Conservation (phyloP, 1,140 invertebrate species). For the Bombyx mori region DNA sequence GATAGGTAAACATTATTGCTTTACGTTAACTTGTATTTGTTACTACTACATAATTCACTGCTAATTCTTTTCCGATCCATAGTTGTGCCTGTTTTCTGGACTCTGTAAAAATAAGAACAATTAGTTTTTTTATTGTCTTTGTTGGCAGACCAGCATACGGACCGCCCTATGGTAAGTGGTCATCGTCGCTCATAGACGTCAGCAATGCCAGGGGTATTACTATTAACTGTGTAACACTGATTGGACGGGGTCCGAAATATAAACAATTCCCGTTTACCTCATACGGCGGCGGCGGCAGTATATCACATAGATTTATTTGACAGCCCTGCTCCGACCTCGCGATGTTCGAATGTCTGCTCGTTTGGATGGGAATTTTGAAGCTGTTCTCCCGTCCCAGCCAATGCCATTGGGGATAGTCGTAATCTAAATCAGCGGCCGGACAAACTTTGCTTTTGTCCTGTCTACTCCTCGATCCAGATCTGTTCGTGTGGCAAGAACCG, state of each 20-base stretch:
- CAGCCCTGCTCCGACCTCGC: conserved; percentile 61
- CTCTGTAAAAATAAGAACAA: conserved; percentile 41
- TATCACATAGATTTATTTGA: conserved; percentile 70
- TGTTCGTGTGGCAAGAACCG: conserved; percentile 52
- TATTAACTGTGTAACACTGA: conserved; percentile 14
- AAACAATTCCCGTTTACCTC: conserved; percentile 53
- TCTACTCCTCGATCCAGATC: conserved; percentile 57
- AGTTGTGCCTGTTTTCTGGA: conserved; percentile 50
- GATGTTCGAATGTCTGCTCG: conserved; percentile 54
- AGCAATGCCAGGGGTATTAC: not conserved
- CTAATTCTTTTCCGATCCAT: conserved; percentile 15
- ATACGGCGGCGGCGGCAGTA: conserved; percentile 65
- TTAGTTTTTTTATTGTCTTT: not conserved
- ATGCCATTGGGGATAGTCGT: conserved; percentile 66
- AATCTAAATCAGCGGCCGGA: conserved; percentile 62
- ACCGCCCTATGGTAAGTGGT: too few species aligned
- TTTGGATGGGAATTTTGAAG: conserved; percentile 65
- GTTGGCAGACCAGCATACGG: too few species aligned
- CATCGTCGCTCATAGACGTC: too few species aligned
- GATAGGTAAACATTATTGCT: conserved; percentile 61
- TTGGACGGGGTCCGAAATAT: conserved; percentile 16
- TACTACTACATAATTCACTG: not conserved
- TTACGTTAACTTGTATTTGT: conserved; percentile 25
- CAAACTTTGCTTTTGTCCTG: conserved; percentile 65
- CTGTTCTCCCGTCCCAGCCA: conserved; percentile 66